Evolutionary conservation across 1,140 invertebrate genomes (phyloP), one percentile per base, ranked within the genome.

Genomic region (Scylla paramamosain): DNA sequence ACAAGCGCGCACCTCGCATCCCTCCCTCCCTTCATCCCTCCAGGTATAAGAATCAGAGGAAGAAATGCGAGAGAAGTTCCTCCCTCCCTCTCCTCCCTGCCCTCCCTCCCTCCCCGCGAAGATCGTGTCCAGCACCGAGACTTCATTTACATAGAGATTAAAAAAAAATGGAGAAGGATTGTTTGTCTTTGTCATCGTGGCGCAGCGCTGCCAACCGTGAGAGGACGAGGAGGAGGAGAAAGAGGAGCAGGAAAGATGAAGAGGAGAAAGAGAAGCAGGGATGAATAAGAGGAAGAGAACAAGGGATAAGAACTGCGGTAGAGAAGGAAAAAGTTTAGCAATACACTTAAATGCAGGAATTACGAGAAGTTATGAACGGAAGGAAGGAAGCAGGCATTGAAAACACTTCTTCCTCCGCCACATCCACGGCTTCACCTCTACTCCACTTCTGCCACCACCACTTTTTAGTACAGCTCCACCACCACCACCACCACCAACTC

Each of bases 191-290:
- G 92, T 93, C 92, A 93, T 93, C 77, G 77, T 86, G 77, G 77
- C 31, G 14, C 77, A 84, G 82, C 92, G 31, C 77, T 93, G 77
- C 77, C 91, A 93, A 91, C 90, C 90, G n/a, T 45, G 29, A n/a
- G 89, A 48, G 89, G 45, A 48, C 6, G 89, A 25, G 16, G 48
- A 31, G 89, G 89, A 91, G 45, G 45, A 67, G 77, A 28, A 93
- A 20, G 45, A 32, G 77, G 29, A 84, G 82, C 52, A 39, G 82
- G 91, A 96, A 95, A 96, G 96, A 96, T 96, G 96, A 96, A 93
- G 95, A 96, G n/a, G 84, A 94, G 90, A 93, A 96, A 91, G 93
- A 82, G 77, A 45, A 32, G 91, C 32, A 93, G 28, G 67, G 25
- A 83, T 31, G 39, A 45, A 28, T 16, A 45, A 28, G 77, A 45